phyloP scores from a whole-genome alignment of 2,113 vertebrate species.

The Bubo bubo region DNA sequence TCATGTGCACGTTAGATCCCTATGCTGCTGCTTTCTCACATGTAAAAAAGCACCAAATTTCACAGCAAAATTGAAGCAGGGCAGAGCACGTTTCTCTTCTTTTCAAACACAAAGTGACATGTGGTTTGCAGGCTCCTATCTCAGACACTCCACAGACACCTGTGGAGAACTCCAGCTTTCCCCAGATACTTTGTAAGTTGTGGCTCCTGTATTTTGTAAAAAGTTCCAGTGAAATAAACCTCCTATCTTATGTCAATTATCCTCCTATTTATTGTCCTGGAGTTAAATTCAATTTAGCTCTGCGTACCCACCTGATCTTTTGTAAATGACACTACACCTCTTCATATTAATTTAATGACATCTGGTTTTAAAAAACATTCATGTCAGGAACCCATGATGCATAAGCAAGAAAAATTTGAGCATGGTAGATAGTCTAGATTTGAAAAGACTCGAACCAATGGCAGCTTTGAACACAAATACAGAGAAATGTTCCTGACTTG shows the following conservation, averaged over 20 bases:
- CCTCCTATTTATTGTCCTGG: background rate
- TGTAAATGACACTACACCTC: conserved; percentile 26
- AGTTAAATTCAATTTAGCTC: conserved; percentile 40
- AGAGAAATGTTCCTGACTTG: background rate
- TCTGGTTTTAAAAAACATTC: background rate
- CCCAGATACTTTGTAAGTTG: background rate
- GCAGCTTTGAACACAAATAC: background rate
- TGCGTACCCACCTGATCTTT: conserved; percentile 16
- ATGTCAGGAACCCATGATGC: background rate
- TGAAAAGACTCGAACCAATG: background rate
- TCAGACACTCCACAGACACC: background rate
- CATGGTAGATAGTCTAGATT: background rate
- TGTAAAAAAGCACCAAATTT: background rate
- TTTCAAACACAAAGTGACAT: background rate
- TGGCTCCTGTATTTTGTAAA: background rate
- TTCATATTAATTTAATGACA: conserved; percentile 12
- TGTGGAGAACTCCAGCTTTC: background rate
- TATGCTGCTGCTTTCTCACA: background rate
- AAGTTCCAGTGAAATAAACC: background rate
- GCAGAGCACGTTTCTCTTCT: background rate
- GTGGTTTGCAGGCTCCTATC: background rate
- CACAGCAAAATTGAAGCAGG: background rate
- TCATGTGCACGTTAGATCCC: background rate
- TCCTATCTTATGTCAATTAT: background rate
- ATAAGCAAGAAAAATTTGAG: background rate